These are phyloP conservation scores for Philopedon plagiatum DNA, from an alignment of 2,888 invertebrate genomes.

Conservation along the genomic window DNA sequence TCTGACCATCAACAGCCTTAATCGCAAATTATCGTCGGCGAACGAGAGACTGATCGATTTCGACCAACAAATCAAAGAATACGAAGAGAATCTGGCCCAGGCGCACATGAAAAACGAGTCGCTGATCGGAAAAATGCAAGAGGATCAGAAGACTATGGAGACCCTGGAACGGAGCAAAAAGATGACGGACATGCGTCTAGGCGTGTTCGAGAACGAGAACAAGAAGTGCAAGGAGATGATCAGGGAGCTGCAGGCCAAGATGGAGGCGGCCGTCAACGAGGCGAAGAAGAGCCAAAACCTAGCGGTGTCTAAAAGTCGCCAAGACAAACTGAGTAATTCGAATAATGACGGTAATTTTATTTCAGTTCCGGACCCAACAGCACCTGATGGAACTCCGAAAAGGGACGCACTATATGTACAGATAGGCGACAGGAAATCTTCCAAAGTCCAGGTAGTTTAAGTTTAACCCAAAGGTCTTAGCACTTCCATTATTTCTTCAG, in stretches of 20 bases:
- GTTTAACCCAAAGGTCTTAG: too few species aligned
- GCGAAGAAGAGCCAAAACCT: too few species aligned
- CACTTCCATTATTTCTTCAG: too few species aligned
- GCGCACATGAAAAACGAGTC: slow-evolving; percentile 52
- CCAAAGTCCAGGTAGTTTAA: slow-evolving; percentile 28
- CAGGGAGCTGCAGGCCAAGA: too few species aligned
- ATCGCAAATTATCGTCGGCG: slow-evolving; percentile 53
- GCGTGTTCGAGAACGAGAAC: too few species aligned
- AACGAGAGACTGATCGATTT: slow-evolving; percentile 52
- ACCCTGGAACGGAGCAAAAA: too few species aligned
- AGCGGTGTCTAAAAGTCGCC: slow-evolving; percentile 59
- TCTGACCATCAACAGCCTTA: slow-evolving; percentile 54
- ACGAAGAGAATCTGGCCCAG: slow-evolving; percentile 52
- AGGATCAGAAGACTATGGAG: too few species aligned
- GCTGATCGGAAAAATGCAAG: too few species aligned
- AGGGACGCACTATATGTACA: slow-evolving; percentile 59
- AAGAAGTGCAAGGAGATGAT: too few species aligned
- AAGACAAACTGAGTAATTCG: slow-evolving; percentile 53
- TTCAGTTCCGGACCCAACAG: slow-evolving; percentile 66
- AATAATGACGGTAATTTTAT: slow-evolving; percentile 64
- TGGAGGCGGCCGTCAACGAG: too few species aligned
- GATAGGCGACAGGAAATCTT: slow-evolving; percentile 47
- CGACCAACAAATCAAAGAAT: slow-evolving; percentile 52
- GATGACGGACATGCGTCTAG: too few species aligned
- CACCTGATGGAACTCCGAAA: slow-evolving; percentile 64